Conservation (phyloP, 1,140 invertebrate species). For the Drosophila cardini region DNA sequence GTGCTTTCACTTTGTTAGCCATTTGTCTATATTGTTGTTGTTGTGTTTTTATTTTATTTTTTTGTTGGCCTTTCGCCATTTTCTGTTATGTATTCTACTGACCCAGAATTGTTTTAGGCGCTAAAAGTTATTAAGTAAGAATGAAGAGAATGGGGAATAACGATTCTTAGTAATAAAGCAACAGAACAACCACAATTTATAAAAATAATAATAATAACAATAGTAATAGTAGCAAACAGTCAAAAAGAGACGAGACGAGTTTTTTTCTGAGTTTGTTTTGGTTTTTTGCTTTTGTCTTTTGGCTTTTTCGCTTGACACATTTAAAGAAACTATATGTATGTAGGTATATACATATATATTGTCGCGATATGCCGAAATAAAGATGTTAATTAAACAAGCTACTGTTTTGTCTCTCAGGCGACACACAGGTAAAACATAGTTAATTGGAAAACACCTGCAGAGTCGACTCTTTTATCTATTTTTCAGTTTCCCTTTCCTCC, state of each 20-base stretch:
- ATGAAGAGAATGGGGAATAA: conserved; percentile 3
- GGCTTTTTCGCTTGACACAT: background rate
- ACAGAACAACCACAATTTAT: conserved; percentile 17
- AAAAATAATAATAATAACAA: background rate
- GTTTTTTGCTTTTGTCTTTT: conserved; percentile 25
- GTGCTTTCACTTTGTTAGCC: conserved; percentile 40
- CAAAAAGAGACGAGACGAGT: no score
- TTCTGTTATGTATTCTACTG: conserved; percentile 42
- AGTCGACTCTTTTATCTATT: background rate
- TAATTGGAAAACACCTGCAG: background rate
- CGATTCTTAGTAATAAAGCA: conserved; percentile 16
- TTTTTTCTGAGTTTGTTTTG: conserved; percentile 13
- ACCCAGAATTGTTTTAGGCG: conserved; percentile 38
- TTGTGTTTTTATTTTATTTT: background rate
- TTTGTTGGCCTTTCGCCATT: background rate
- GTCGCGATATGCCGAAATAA: background rate
- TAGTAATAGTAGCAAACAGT: background rate
- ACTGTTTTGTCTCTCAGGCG: background rate
- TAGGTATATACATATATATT: no score
- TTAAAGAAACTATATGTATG: conserved; percentile 21
- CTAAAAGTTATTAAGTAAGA: conserved; percentile 44
- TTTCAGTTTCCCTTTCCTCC: conserved; percentile 20
- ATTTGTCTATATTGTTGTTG: background rate
- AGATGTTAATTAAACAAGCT: conserved; percentile 19
- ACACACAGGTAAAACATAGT: background rate